Conservation (phyloP, 2,888 invertebrate species). For the Phlogophora meticulosa region DNA sequence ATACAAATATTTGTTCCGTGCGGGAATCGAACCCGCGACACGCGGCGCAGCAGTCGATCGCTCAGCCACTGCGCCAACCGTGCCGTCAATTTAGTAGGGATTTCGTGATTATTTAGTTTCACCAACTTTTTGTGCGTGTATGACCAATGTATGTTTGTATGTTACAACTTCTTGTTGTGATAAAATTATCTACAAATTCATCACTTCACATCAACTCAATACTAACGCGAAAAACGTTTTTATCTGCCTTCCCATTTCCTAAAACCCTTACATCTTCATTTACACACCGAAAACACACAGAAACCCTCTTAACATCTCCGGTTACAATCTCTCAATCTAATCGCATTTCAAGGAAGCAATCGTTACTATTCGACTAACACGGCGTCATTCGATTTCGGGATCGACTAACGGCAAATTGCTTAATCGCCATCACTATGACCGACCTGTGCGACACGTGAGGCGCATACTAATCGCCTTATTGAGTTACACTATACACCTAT, state of each 20-base stretch:
- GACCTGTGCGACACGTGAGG: slow-evolving; percentile 67
- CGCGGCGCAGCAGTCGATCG: too few species aligned
- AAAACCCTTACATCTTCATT: not conserved
- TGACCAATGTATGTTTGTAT: too few species aligned
- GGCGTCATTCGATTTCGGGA: slow-evolving; percentile 52
- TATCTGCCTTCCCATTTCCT: not conserved
- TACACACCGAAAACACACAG: slow-evolving; percentile 5
- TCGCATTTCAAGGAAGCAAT: slow-evolving; percentile 36
- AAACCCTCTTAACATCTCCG: slow-evolving; percentile 8
- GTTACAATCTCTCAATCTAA: slow-evolving; percentile 44
- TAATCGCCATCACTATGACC: slow-evolving; percentile 63
- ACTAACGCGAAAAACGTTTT: not conserved
- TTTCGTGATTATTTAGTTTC: too few species aligned
- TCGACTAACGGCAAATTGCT: slow-evolving; percentile 60
- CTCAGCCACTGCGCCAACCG: too few species aligned
- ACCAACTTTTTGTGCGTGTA: too few species aligned
- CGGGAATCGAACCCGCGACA: too few species aligned
- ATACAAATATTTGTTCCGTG: too few species aligned
- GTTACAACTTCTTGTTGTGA: too few species aligned
- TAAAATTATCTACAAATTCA: not conserved
- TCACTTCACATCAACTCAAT: not conserved
- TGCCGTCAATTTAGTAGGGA: too few species aligned
- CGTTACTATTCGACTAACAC: slow-evolving; percentile 45
- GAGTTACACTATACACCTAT: slow-evolving; percentile 70
- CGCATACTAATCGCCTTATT: slow-evolving; percentile 74